A percentile compares a stretch with the other conserved stretches of the same genome.
phyloP scores from a whole-genome alignment of 2,888 invertebrate genomes.

The Cinara cedri region DNA sequence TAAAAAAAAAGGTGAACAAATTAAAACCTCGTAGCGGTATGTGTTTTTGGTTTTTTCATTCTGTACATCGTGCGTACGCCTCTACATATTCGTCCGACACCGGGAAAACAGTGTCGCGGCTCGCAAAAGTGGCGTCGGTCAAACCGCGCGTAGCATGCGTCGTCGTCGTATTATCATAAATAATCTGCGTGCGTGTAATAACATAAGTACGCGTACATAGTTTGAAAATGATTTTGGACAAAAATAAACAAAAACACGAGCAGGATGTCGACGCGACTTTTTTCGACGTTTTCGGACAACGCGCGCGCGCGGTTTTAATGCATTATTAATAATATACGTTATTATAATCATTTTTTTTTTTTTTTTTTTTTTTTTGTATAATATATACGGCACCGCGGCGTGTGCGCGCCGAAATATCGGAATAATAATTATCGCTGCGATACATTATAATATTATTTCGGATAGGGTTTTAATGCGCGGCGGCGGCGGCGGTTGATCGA shows the following conservation, averaged over 20 bases:
- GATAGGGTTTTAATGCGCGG: slow-evolving; percentile 1
- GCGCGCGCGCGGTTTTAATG: slow-evolving; percentile 26
- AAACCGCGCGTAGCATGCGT: no score
- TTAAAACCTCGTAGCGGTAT: no score
- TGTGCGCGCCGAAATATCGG: not conserved
- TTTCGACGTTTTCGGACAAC: slow-evolving; percentile 2
- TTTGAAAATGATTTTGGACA: not conserved
- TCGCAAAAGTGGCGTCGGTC: slow-evolving; percentile 16
- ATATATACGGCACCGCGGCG: no score
- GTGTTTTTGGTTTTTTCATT: not conserved
- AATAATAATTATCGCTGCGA: slow-evolving; percentile 11
- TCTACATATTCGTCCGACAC: not conserved
- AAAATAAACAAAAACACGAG: not conserved
- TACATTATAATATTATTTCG: slow-evolving; percentile 11
- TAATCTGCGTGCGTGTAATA: not conserved
- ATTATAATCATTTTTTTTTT: not conserved
- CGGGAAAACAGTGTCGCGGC: slow-evolving; percentile 23
- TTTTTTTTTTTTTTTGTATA: no score
- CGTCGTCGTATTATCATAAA: not conserved
- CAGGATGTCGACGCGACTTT: slow-evolving; percentile 12
- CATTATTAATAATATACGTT: slow-evolving; percentile 33
- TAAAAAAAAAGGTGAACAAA: not conserved
- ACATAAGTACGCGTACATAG: not conserved
- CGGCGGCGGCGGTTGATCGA: not conserved
- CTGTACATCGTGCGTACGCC: not conserved